These are phyloP conservation scores for Zaprionus lachaisei DNA, from an alignment of 1,140 invertebrate species.

Conservation along the genomic window DNA sequence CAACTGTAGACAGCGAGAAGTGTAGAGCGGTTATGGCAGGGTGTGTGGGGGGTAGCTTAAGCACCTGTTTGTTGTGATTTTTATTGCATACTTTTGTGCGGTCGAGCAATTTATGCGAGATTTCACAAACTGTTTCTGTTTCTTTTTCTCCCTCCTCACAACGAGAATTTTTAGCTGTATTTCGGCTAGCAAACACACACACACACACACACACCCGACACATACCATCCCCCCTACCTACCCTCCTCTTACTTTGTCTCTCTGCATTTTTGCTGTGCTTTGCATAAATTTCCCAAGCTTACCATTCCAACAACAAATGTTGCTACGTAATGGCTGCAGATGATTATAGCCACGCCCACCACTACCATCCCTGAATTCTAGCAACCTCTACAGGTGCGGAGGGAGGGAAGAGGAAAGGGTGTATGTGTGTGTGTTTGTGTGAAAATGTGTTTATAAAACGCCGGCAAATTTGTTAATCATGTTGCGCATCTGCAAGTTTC, in stretches of 20 bases:
- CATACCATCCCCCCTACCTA: background rate
- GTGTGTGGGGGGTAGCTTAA: constrained; percentile 6
- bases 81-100: constrained; percentile 73
- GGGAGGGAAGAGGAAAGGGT: background rate
- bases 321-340: constrained; percentile 30
- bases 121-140: constrained; percentile 51
- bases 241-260: constrained; percentile 15
- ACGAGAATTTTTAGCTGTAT: background rate
- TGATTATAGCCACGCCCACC: constrained; percentile 17
- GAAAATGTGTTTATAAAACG: constrained; percentile 32
- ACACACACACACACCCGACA: background rate
- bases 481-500: constrained; percentile 37
- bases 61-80: constrained; percentile 75
- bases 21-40: background rate
- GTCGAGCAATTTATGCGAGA: constrained; percentile 69
- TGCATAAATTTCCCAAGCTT: constrained; percentile 67
- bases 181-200: constrained; percentile 22
- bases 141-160: background rate
- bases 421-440: constrained; percentile 4
- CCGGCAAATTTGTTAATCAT: constrained; percentile 58
- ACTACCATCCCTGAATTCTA: background rate
- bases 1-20: background rate
- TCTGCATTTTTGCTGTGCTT: constrained; percentile 58
- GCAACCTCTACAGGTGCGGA: background rate
- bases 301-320: constrained; percentile 21